Evolutionary conservation across 2,888 invertebrate species (phyloP).

Genomic region (Odontothrips loti): DNA sequence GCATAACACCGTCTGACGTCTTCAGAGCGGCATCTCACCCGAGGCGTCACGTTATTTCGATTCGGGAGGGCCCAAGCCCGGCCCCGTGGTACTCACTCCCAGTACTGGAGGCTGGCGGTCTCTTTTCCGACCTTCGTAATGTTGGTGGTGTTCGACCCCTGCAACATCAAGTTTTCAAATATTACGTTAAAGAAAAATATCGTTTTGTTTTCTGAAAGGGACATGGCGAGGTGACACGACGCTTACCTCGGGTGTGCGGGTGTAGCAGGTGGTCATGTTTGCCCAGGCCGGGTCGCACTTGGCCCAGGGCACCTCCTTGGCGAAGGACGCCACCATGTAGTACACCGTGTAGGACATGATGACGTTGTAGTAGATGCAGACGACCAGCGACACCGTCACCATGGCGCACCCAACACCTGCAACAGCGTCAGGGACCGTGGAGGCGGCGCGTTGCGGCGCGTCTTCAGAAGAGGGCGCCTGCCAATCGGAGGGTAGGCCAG

Average conservation of each 20-base stretch:
- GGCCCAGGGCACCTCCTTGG: constrained; percentile 62
- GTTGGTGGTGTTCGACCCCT: constrained; percentile 27
- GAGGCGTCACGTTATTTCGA: too few species aligned
- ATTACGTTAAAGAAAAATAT: too few species aligned
- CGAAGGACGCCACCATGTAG: constrained; percentile 67
- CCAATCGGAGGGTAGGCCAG: not conserved
- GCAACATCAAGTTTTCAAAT: too few species aligned
- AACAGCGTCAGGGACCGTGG: not conserved
- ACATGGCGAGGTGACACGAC: not conserved
- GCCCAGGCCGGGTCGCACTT: constrained; percentile 53
- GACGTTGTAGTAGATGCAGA: constrained; percentile 74
- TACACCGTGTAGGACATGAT: constrained; percentile 73
- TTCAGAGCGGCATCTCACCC: too few species aligned
- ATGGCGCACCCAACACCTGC: constrained; percentile 43
- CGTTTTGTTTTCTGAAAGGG: not conserved
- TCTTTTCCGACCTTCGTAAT: constrained; percentile 39
- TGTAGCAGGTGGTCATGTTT: constrained; percentile 43
- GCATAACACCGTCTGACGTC: too few species aligned
- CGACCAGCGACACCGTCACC: constrained; percentile 61
- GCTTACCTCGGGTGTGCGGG: constrained; percentile 38
- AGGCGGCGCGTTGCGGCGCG: not conserved
- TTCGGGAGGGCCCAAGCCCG: not conserved
- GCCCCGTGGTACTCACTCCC: constrained; percentile 44
- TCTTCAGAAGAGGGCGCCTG: not conserved
- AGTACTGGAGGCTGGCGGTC: constrained; percentile 45